These are phyloP conservation scores for Nemopilema nomurai DNA, from an alignment of 30 jellyfish, hydroid and myxozoan species.

Conservation along the genomic window DNA sequence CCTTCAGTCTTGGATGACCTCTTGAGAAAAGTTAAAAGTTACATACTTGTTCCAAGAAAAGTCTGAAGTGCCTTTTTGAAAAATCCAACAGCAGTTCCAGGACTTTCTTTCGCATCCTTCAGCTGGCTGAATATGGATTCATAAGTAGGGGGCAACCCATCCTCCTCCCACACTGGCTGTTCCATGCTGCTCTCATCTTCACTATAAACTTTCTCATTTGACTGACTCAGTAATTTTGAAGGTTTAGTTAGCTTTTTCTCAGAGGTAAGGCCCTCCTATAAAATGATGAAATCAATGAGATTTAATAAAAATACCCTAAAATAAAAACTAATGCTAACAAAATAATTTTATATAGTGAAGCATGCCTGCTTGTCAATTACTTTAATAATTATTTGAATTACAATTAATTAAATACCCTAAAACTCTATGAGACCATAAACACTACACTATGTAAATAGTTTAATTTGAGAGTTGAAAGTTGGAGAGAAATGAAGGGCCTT, in stretches of 20 bases:
- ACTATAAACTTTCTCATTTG: constrained; percentile 40
- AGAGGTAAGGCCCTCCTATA: background rate
- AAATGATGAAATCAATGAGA: too few species aligned
- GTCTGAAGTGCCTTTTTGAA: constrained; percentile 57
- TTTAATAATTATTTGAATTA: too few species aligned
- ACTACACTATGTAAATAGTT: too few species aligned
- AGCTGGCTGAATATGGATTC: constrained; percentile 85
- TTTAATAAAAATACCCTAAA: too few species aligned
- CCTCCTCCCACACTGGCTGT: constrained; percentile 72
- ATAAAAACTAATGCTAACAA: background rate
- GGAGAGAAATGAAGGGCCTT: too few species aligned
- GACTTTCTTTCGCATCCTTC: constrained; percentile 64
- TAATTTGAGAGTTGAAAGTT: too few species aligned
- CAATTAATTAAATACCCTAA: too few species aligned
- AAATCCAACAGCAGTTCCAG: constrained; percentile 64
- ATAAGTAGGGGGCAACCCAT: constrained; percentile 70
- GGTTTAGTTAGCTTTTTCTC: background rate
- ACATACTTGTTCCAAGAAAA: constrained; percentile 68
- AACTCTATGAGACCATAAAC: too few species aligned
- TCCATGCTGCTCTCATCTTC: constrained; percentile 64
- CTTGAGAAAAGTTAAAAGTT: too few species aligned
- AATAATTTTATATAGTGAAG: too few species aligned
- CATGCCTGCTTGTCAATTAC: too few species aligned
- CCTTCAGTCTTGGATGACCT: too few species aligned
- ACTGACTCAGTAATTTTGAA: background rate